Conservation (phyloP, 2,113 vertebrate species). For the Carollia perspicillata region DNA sequence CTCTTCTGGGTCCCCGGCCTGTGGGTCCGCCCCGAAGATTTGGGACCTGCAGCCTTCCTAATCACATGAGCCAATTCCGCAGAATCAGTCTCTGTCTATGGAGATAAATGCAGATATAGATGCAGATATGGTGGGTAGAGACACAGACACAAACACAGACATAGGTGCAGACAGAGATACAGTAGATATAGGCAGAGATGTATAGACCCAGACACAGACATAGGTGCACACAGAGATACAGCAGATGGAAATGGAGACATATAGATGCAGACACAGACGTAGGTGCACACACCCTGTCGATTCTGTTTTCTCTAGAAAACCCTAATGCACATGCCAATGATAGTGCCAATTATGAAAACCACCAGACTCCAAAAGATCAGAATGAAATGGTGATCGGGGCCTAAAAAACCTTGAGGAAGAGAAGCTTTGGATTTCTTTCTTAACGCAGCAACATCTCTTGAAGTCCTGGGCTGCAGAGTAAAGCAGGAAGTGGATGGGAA, state of each 20-base stretch:
- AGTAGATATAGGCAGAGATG: too few species aligned
- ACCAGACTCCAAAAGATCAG: background rate
- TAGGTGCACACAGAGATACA: too few species aligned
- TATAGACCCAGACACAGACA: too few species aligned
- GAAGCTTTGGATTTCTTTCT: background rate
- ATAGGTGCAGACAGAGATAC: background rate
- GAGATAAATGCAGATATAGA: background rate
- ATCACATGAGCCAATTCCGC: background rate
- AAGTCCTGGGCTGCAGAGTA: background rate
- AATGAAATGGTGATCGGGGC: background rate
- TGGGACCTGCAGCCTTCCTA: background rate
- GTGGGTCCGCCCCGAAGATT: background rate
- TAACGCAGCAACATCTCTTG: background rate
- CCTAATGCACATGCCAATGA: background rate
- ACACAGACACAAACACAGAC: background rate
- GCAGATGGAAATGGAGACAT: too few species aligned
- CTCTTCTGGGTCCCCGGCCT: background rate
- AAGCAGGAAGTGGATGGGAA: background rate
- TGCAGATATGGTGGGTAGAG: background rate
- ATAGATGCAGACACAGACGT: background rate
- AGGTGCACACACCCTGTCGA: background rate
- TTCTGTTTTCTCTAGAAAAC: background rate
- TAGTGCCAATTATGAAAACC: background rate
- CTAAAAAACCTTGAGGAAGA: background rate
- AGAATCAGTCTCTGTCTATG: background rate